Evolutionary conservation across 1,140 invertebrate genomes (phyloP), one percentile per base, ranked within the genome.

Genomic region (Drosophila erecta): DNA sequence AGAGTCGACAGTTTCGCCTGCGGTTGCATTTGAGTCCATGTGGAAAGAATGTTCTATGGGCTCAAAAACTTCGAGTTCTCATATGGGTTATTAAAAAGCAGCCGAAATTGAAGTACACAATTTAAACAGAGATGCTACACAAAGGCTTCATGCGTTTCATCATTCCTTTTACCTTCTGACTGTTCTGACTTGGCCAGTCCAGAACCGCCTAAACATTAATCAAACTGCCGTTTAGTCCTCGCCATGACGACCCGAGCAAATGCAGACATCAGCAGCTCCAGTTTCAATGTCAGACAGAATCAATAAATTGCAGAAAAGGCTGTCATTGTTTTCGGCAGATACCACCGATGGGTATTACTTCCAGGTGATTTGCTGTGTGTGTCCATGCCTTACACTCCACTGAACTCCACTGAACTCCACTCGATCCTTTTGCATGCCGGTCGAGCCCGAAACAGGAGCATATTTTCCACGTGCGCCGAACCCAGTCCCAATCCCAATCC

Each of bases 201-300:
- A 27, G 17, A 60, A 14, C 4, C n/a, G 33, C n/a, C 12, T 59
- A 20, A 20, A 20, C 17, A 58, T 61, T 40, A 62, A 62, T 62
- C 38, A 27, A 62, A n/a, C 38, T 20, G 15, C 2, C 14, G 7
- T 12, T 51, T 12, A 33, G 24, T 4, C 6, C 14, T 17, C 1
- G 17, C 11, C 15, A n/a, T n/a, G 30, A 3, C 2, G 15, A 6
- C 11, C 27, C 37, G 17, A 33, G 12, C 47, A 76, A 85, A 73
- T 66, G 35, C 40, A 81, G 69, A 55, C 64, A 86, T 87, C 61
- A 83, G 49, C 49, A 58, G 33, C 22, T 51, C 27, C 17, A 56
- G 54, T 84, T 84, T 87, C 84, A 87, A 87, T 87, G 84, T 89
- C 84, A 87, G 85, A 87, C 79, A 50, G 65, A 89, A 87, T 87